A percentile compares a stretch with the other conserved stretches of the same genome.
These are phyloP conservation scores for Volucella bombylans DNA, from an alignment of 2,888 invertebrate species.

Conservation along the genomic window DNA sequence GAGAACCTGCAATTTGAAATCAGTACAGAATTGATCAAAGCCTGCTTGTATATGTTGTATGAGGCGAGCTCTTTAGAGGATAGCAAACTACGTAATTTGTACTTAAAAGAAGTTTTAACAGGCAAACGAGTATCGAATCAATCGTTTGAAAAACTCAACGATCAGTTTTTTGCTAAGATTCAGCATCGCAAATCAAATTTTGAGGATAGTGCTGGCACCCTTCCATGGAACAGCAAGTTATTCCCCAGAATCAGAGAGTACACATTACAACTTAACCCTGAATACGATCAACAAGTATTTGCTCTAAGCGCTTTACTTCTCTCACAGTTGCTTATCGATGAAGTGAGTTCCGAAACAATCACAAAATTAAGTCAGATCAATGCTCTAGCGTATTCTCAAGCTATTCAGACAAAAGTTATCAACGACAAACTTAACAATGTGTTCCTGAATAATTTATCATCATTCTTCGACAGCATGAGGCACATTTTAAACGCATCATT, in stretches of 20 bases:
- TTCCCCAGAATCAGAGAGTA: conserved; percentile 81
- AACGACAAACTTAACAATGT: conserved; percentile 79
- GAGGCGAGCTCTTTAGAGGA: conserved; percentile 81
- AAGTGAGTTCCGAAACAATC: conserved; percentile 73
- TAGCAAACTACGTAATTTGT: conserved; percentile 78
- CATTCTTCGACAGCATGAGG: conserved; percentile 76
- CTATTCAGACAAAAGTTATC: conserved; percentile 75
- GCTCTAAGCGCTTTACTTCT: conserved; percentile 77
- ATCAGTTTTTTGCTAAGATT: conserved; percentile 47
- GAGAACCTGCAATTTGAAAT: conserved; percentile 74
- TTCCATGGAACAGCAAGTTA: conserved; percentile 81
- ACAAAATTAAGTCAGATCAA: conserved; percentile 76
- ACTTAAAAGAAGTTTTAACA: conserved; percentile 74
- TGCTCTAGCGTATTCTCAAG: conserved; percentile 80
- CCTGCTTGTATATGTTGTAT: conserved; percentile 82
- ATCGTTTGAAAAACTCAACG: conserved; percentile 41
- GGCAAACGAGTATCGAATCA: neutral
- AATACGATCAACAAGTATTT: conserved; percentile 63
- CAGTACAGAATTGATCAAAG: conserved; percentile 74
- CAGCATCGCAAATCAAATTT: conserved; percentile 40
- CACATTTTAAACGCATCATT: conserved; percentile 75
- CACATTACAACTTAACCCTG: conserved; percentile 45
- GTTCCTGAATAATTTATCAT: conserved; percentile 77
- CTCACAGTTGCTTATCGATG: conserved; percentile 75
- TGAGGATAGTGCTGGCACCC: conserved; percentile 30